Percentiles rank a stretch among this genome's conserved stretches.
phyloP scores from a whole-genome alignment of 2,888 invertebrate species.

The Drosophila tanythrix region DNA sequence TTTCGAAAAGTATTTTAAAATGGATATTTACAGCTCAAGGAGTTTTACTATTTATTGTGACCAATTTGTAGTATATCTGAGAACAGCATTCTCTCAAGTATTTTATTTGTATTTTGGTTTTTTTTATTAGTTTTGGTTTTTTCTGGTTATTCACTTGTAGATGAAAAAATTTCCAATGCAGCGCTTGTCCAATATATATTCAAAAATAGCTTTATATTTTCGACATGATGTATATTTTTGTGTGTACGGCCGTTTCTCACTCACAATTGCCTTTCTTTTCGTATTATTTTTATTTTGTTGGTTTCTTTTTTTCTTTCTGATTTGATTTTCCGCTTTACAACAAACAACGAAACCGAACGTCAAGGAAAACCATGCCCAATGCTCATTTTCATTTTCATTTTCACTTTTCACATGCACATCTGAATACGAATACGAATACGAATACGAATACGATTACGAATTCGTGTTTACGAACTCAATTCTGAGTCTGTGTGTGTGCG shows the following conservation, averaged over 20 bases:
- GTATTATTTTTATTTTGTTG: slow-evolving; percentile 28
- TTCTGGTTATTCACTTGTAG: slow-evolving; percentile 43
- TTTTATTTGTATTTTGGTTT: not conserved
- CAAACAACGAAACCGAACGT: slow-evolving; percentile 58
- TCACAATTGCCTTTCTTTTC: slow-evolving; percentile 74
- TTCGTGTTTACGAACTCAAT: slow-evolving; percentile 29
- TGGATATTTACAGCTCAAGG: slow-evolving; percentile 19
- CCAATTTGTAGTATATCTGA: slow-evolving; percentile 3
- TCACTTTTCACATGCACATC: slow-evolving; percentile 70
- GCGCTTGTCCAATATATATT: slow-evolving; percentile 69
- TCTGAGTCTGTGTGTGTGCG: slow-evolving; percentile 22
- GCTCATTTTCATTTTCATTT: slow-evolving; percentile 75
- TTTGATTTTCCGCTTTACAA: slow-evolving; percentile 64
- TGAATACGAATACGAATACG: slow-evolving; percentile 31
- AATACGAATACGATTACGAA: slow-evolving; percentile 23
- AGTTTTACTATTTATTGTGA: slow-evolving; percentile 27
- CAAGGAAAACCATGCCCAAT: slow-evolving; percentile 76
- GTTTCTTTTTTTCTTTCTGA: slow-evolving; percentile 33
- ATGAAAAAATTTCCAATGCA: slow-evolving; percentile 67
- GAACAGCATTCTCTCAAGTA: not conserved
- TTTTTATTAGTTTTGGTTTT: slow-evolving; percentile 17
- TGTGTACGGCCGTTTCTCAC: slow-evolving; percentile 53
- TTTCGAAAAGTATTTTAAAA: slow-evolving; percentile 15
- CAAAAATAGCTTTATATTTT: slow-evolving; percentile 79
- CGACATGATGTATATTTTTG: slow-evolving; percentile 67